Percentiles rank a stretch among this genome's conserved stretches.
phyloP scores from a whole-genome alignment of 2,113 vertebrate genomes.

The Scalopus aquaticus region DNA sequence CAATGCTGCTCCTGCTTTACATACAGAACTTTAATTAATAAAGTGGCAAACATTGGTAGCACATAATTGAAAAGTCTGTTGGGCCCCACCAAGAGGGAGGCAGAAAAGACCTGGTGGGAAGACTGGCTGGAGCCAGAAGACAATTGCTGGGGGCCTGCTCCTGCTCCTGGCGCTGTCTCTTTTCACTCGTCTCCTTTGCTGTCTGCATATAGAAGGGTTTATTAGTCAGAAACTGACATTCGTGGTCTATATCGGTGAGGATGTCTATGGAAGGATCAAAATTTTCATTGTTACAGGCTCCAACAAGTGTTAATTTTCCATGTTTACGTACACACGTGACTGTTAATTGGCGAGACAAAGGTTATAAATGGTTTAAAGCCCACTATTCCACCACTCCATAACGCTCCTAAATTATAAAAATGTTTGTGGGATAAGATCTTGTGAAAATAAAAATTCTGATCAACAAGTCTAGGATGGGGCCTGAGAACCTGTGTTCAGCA shows the following conservation, averaged over 20 bases:
- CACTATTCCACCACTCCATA: background rate
- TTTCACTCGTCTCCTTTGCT: constrained; percentile 54
- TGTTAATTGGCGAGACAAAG: background rate
- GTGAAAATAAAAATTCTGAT: constrained; percentile 6
- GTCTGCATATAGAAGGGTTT: constrained; percentile 71
- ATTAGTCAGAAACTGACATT: constrained; percentile 72
- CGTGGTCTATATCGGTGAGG: constrained; percentile 66
- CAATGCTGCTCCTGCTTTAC: constrained; percentile 60
- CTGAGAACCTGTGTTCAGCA: background rate
- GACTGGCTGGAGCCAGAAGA: constrained; percentile 56
- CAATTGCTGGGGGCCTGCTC: constrained; percentile 61
- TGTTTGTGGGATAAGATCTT: background rate
- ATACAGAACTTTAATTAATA: constrained; percentile 81
- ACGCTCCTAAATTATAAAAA: background rate
- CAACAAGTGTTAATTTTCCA: background rate
- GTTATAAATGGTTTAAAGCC: constrained; percentile 6
- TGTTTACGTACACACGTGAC: background rate
- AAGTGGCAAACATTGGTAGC: constrained; percentile 73
- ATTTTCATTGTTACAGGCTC: background rate
- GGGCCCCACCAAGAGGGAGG: constrained; percentile 43
- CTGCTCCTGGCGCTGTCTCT: constrained; percentile 55
- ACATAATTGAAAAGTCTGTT: constrained; percentile 80
- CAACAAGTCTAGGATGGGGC: background rate
- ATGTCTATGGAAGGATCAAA: constrained; percentile 41
- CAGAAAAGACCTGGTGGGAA: constrained; percentile 58